These are phyloP conservation scores for Caenorhabditis remanei DNA, from an alignment of 1,140 invertebrate species.

Conservation along the genomic window DNA sequence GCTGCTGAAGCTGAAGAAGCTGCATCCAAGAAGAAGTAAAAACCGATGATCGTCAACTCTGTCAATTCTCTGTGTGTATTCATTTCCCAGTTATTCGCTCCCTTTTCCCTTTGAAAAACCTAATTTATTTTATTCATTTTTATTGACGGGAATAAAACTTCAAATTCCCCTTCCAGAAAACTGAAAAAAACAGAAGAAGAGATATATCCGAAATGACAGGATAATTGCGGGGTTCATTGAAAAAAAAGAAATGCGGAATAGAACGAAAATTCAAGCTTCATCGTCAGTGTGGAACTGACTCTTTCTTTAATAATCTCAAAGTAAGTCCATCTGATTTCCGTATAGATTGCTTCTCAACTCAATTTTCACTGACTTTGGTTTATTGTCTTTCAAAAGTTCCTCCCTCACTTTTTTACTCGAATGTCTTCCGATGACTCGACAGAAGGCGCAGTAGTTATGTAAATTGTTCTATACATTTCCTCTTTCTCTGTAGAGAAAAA, in stretches of 20 bases:
- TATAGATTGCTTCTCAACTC: no score
- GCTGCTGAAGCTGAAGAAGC: conserved; percentile 70
- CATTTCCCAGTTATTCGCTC: conserved; percentile 32
- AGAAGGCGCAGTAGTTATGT: conserved; percentile 2
- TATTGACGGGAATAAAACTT: conserved; percentile 20
- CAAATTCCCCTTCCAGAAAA: not conserved
- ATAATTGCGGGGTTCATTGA: conserved; percentile 49
- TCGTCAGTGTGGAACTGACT: not conserved
- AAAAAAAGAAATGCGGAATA: conserved; percentile 14
- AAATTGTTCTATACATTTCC: conserved; percentile 53
- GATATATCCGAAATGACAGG: conserved; percentile 44
- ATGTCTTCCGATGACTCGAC: not conserved
- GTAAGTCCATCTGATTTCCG: no score
- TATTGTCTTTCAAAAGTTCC: not conserved
- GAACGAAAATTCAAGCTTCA: not conserved
- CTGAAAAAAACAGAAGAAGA: not conserved
- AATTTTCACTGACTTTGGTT: no score
- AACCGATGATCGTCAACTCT: not conserved
- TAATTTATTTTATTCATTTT: conserved; percentile 57
- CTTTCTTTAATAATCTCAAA: not conserved
- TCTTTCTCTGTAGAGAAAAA: not conserved
- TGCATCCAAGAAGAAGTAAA: conserved; percentile 65
- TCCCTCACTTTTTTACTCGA: not conserved
- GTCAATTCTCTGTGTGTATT: conserved; percentile 31
- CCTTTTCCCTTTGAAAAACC: conserved; percentile 47